Evolutionary conservation across 2,113 vertebrate species (phyloP), one percentile per base, ranked within the genome.

Genomic region (Toxostoma redivivum): DNA sequence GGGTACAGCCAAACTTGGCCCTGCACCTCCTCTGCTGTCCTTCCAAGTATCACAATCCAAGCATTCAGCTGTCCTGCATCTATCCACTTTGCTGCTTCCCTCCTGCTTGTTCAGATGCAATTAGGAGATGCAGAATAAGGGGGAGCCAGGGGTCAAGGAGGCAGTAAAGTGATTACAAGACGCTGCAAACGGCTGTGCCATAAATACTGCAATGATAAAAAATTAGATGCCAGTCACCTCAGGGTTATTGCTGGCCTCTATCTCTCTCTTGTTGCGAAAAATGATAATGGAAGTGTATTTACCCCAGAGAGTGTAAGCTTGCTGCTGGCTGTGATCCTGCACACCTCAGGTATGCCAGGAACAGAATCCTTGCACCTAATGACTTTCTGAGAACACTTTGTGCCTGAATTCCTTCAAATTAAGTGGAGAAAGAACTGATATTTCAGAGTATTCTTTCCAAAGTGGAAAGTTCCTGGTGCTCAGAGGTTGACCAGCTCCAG

Each of bases 131-230:
- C 54, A 83, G 92, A 81, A 82, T 66, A 86, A 88, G 95, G 93
- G 81, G 73, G 88, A 93, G 91, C 80, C 90, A 69, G 79, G 72
- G 79, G 85, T 95, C 69, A 83, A 90, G 83, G 96, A 69, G 81
- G 83, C 22, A 1, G 94, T 81, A 89, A 95, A 91, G 91, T 80
- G 78, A 94, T 97, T 97, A 95, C 90, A 93, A 94, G 96, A 78
- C 56, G 38, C 91, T 92, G 88, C 93, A 85, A 64, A 62, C 21
- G 74, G 71, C 90, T 51, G 20, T 51, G n/a, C 67, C 95, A 77
- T 89, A 86, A 92, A 90, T 88, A 81, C 73, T 95, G 48, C 30
- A 57, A 42, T 88, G 57, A 95, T 94, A 90, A 92, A 92, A 93
- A 96, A 96, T 94, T 60, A 90, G 83, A 92, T 77, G 61, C 78